Base-by-base conservation (phyloP, 2,888 invertebrate species). In the Sesia apiformis region DNA sequence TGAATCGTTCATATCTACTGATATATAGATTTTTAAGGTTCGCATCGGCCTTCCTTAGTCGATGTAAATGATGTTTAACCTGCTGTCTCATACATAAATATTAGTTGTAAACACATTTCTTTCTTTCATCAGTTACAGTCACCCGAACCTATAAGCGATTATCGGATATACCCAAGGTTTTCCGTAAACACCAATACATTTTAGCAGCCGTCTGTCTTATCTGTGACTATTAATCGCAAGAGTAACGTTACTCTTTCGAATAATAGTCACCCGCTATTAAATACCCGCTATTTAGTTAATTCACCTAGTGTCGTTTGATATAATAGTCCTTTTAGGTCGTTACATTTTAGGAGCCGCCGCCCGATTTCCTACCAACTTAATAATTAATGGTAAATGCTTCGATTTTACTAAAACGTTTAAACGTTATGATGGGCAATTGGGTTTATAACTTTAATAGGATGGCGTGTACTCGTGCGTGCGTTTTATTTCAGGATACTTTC, bases 231-330 rank as follows among this genome's bases (percentile, higher is more conserved):
- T 78, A 81, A 82, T 83, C 78, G 38, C 23, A 23, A 23, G 23
- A 23, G 23, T 23, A 23, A 23, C 23, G 23, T 23, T 23, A 23
- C 23, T 23, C 23, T 23, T 23, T 23, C 23, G 23, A 23, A 23
- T 23, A 23, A 23, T 23, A 23, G 23, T 23, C 23, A 23, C 23
- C 23, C 23, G 23, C 23, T 78, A 67, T 72, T 66, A 69, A 64
- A 67, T 70, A 65, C 62, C 64, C 65, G 55, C 64, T 66, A 74
- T 78, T 77, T 73, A 72, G 71, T 78, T 77, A 76, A 76, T 79
- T 76, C 73, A 78, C 77, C 76, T 78, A 2, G 76, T 68, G 69
- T 64, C 70, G 67, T 76, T 78, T 75, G 73, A 75, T 66, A 72
- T 78, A 76, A 81, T 76, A 70, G 75, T 65, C 73, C 67, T 70